phyloP scores from a whole-genome alignment of 2,113 vertebrate species.

The Columba janthina region DNA sequence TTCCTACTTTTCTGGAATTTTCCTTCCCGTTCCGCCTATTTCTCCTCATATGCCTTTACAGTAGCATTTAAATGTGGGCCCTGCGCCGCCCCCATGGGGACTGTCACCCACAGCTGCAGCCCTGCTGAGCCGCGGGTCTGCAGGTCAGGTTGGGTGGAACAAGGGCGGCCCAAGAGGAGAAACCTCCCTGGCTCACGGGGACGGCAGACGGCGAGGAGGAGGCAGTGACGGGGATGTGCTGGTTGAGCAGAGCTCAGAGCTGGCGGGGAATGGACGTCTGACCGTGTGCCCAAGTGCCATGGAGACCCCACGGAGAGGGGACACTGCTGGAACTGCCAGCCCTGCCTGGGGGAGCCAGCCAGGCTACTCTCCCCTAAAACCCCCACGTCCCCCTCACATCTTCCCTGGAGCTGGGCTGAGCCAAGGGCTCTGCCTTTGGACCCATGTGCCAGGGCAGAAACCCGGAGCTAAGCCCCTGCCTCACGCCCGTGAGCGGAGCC shows the following conservation, averaged over 20 bases:
- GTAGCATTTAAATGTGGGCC: not conserved
- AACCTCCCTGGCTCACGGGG: not conserved
- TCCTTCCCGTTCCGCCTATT: not conserved
- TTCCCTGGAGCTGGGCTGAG: not conserved
- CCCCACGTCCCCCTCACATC: too few relatives aligned
- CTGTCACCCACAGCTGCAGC: accelerated
- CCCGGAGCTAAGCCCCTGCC: not conserved
- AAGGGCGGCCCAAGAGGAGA: not conserved
- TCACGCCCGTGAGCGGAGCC: not conserved
- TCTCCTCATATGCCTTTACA: not conserved
- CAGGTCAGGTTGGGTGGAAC: accelerated
- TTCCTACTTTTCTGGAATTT: not conserved
- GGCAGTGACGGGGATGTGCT: too few relatives aligned
- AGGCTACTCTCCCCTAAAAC: too few relatives aligned
- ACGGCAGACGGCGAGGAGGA: too few relatives aligned
- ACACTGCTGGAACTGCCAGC: not conserved
- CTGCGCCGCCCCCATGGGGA: accelerated
- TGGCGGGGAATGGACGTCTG: accelerated
- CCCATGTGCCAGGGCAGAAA: not conserved
- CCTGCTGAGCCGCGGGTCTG: accelerated
- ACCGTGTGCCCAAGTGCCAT: accelerated
- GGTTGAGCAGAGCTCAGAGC: not conserved
- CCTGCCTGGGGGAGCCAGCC: not conserved
- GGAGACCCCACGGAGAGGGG: not conserved
- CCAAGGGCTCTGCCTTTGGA: not conserved